phyloP scores from a whole-genome alignment of 2,113 vertebrate genomes.

The Ptychochromis oligacanthus region DNA sequence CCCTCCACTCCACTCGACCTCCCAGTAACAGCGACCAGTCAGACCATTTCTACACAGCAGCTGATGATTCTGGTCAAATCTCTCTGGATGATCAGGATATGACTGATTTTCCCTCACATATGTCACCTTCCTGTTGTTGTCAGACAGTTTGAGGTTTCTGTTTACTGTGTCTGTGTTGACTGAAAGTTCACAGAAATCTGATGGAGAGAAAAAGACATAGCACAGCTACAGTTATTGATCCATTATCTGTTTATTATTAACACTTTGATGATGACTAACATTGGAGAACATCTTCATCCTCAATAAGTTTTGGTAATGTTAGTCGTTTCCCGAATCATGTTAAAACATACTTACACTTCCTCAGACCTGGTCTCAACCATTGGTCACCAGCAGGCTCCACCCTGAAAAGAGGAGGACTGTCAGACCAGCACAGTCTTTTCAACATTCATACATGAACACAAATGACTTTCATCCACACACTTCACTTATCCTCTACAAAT shows the following conservation, averaged over 20 bases:
- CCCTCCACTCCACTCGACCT: conserved; percentile 9
- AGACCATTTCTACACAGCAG: conserved; percentile 3
- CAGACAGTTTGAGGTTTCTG: neutral
- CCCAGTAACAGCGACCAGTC: conserved; percentile 27
- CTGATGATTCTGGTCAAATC: conserved; percentile 12
- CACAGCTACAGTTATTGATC: neutral
- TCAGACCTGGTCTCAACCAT: conserved; percentile 9
- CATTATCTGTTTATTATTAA: neutral
- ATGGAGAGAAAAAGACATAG: neutral
- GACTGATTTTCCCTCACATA: neutral
- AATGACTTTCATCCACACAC: neutral
- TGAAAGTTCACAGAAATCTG: conserved; percentile 4
- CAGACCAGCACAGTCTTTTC: neutral
- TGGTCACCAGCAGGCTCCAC: neutral
- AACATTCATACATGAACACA: too few species aligned
- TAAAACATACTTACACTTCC: conserved; percentile 15
- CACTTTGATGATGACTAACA: neutral
- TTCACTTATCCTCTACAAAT: neutral
- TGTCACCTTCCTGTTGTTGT: neutral
- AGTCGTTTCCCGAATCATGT: neutral
- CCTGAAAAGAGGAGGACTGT: neutral
- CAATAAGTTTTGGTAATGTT: neutral
- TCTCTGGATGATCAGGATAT: conserved; percentile 14
- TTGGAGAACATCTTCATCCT: neutral
- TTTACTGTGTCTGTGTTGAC: conserved; percentile 4